These are phyloP conservation scores for Arbacia lixula DNA, from an alignment of 53 echinoderm and acorn worm genomes.

Conservation along the genomic window DNA sequence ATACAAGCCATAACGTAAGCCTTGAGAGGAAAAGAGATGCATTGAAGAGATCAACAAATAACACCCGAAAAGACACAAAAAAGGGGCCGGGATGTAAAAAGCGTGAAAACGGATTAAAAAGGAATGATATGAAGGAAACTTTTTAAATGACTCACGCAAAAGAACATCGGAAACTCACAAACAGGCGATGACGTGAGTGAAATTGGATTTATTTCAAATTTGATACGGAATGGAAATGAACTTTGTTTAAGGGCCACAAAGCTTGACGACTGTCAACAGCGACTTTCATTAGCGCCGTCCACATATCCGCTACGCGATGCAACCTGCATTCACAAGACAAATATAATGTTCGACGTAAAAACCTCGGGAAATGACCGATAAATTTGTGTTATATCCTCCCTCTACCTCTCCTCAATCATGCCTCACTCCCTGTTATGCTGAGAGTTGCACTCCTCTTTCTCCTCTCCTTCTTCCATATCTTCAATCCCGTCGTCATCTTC, in stretches of 20 bases:
- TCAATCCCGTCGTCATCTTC: slow-evolving; percentile 12
- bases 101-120: too few species aligned
- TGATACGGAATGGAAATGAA: slow-evolving; percentile 31
- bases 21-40: background rate
- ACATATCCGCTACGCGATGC: background rate
- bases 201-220: slow-evolving; percentile 36
- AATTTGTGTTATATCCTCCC: slow-evolving; percentile 53
- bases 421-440: slow-evolving; percentile 22
- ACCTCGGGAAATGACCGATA: slow-evolving; percentile 61
- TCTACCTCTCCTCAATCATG: background rate
- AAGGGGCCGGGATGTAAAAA: background rate
- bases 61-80: background rate
- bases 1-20: slow-evolving; percentile 21
- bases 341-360: slow-evolving; percentile 55
- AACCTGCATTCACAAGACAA: slow-evolving; percentile 23
- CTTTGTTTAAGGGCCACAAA: slow-evolving; percentile 29
- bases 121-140: too few species aligned
- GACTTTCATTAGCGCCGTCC: slow-evolving; percentile 45
- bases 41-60: slow-evolving; percentile 34
- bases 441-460: slow-evolving; percentile 17
- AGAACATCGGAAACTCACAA: too few species aligned
- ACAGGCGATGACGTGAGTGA: too few species aligned
- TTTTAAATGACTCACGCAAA: too few species aligned
- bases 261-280: slow-evolving; percentile 12
- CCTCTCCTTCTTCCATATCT: background rate